phyloP scores from a whole-genome alignment of 2,888 invertebrate genomes.

The Microctonus brassicae region DNA sequence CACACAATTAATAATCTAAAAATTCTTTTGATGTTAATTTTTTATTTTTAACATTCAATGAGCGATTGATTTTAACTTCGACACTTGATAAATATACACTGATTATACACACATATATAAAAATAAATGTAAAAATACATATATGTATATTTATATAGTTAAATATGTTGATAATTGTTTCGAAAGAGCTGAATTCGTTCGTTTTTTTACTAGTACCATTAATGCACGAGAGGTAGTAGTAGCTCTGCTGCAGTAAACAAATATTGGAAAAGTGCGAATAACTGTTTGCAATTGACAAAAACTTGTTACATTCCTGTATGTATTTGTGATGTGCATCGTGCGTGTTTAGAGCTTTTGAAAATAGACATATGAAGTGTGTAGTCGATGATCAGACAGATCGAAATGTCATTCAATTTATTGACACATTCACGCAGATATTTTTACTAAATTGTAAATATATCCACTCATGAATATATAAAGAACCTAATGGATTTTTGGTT shows the following conservation, averaged over 20 bases:
- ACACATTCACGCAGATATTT: background rate
- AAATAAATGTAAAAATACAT: no score
- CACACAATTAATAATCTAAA: background rate
- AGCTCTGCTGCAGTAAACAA: background rate
- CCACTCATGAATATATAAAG: no score
- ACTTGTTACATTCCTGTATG: background rate
- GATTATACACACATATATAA: no score
- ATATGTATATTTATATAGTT: background rate
- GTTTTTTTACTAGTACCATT: background rate
- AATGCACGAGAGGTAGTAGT: background rate
- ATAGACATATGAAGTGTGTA: background rate
- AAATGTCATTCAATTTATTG: background rate
- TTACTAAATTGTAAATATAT: no score
- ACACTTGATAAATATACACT: conserved; percentile 12
- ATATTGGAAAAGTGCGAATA: background rate
- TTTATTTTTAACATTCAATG: conserved; percentile 10
- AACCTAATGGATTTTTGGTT: no score
- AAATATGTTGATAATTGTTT: conserved; percentile 10
- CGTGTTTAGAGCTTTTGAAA: background rate
- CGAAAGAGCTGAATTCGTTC: background rate
- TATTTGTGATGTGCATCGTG: background rate
- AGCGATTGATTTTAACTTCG: background rate
- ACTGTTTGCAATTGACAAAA: background rate
- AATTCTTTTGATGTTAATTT: no score
- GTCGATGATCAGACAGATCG: background rate